These are phyloP conservation scores for Kradibia gibbosae DNA, from an alignment of 1,140 invertebrate genomes.

Conservation along the genomic window DNA sequence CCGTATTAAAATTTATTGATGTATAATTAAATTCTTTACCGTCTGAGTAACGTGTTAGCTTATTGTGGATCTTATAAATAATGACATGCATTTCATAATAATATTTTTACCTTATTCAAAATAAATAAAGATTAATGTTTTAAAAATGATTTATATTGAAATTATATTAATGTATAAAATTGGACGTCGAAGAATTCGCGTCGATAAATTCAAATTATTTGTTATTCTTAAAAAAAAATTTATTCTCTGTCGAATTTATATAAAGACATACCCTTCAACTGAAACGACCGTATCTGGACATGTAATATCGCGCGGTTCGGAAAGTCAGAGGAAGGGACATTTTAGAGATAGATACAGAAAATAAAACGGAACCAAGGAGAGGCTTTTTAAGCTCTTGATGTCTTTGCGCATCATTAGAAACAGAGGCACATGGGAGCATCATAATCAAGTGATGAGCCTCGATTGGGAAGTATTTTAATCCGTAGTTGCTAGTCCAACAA, in stretches of 20 bases:
- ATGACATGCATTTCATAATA: not conserved
- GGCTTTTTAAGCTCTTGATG: too few relatives aligned
- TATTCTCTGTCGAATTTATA: not conserved
- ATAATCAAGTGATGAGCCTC: constrained; percentile 32
- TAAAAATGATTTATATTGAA: not conserved
- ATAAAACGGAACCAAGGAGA: too few relatives aligned
- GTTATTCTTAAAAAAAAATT: constrained; percentile 3
- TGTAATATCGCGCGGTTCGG: not conserved
- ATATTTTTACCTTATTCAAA: not conserved
- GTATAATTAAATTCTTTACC: constrained; percentile 16
- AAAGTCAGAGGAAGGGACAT: too few relatives aligned
- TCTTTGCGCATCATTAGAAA: not conserved
- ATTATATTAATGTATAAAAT: not conserved
- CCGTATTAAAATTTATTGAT: constrained; percentile 1
- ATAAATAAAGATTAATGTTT: constrained; percentile 1
- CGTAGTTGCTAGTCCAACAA: not conserved
- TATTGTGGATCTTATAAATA: constrained; percentile 15
- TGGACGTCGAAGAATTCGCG: not conserved
- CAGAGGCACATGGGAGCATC: too few relatives aligned
- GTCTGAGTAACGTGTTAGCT: not conserved
- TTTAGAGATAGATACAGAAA: too few relatives aligned
- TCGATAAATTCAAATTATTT: not conserved
- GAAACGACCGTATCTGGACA: not conserved
- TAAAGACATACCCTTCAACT: too few relatives aligned
- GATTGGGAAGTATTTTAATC: constrained; percentile 28